phyloP scores from a whole-genome alignment of 2,113 vertebrate genomes.

The Motacilla alba region DNA sequence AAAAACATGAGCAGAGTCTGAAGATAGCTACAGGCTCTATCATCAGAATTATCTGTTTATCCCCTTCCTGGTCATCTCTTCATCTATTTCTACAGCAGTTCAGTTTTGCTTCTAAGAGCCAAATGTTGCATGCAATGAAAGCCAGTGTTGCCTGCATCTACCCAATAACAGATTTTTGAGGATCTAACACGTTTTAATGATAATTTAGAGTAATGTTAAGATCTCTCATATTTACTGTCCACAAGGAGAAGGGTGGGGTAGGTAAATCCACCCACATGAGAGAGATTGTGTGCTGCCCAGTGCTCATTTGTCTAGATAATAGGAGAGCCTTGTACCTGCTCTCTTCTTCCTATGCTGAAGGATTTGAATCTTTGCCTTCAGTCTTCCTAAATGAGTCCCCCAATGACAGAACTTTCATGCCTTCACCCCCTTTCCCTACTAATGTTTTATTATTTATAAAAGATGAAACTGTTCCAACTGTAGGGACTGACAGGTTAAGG shows the following conservation, averaged over 20 bases:
- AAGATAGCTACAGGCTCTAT: background rate
- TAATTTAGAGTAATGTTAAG: background rate
- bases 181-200: background rate
- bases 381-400: background rate
- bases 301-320: background rate
- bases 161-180: background rate
- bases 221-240: background rate
- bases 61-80: background rate
- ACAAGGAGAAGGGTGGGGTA: accelerated
- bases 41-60: background rate
- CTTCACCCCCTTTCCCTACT: background rate
- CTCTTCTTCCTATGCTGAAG: background rate
- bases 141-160: background rate
- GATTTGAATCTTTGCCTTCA: background rate
- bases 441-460: slow-evolving; percentile 13
- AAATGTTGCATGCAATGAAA: background rate
- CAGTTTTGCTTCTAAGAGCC: background rate
- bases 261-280: background rate
- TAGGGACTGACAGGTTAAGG: slow-evolving; percentile 23
- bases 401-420: background rate
- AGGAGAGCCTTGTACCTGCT: background rate
- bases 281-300: background rate
- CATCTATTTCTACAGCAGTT: background rate
- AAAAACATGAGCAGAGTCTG: background rate
- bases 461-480: background rate